Evolutionary conservation across 2,888 invertebrate genomes (phyloP), one percentile per base, ranked within the genome.

Genomic region (Melieria omissa): DNA sequence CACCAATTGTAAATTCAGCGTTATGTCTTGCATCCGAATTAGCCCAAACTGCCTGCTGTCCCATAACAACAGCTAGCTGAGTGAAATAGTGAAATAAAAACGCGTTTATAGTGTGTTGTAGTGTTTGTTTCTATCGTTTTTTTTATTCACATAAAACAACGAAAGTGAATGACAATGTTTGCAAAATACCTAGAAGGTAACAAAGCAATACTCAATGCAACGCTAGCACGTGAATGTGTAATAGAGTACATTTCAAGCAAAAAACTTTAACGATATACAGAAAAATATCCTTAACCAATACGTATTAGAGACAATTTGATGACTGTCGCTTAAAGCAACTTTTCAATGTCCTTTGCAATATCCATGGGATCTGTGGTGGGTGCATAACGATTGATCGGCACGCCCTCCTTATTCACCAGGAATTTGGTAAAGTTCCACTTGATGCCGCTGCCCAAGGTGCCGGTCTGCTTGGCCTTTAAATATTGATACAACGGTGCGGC

Each of bases 391-490:
- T 86, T 83, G 5, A 87, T 70, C 5, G 87, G 87, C 5, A 85
- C 75, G 16, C 87, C 87, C 4, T 86, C 85, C 75, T 84, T 86
- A 78, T 87, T 84, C 29, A 87, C 81, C 75, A 87, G 76, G 75
- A 87, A 87, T 75, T 87, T 88, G 49, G 87, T 86, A 55, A 87
- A 87, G 76, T 87, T 88, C 88, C 88, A 87, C 70, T 87, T 87
- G 66, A 87, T 84, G 5, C 80, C 81, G 66, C 82, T 84, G 61
- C 85, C 85, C 73, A 87, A 75, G 8, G 85, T 87, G 3, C 87
- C 87, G 4, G 78, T 79, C 77, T 87, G 87, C 75, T 86, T 85
- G 52, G 83, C 76, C 77, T 87, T 87, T 72, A 87, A 77, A 62
- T 83, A 87, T 72, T 87, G 86, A 73, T 84, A 87, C 9, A 87